Evolutionary conservation across 2,888 invertebrate genomes (phyloP), one percentile per base, ranked within the genome.

Genomic region (Spilarctia lutea): DNA sequence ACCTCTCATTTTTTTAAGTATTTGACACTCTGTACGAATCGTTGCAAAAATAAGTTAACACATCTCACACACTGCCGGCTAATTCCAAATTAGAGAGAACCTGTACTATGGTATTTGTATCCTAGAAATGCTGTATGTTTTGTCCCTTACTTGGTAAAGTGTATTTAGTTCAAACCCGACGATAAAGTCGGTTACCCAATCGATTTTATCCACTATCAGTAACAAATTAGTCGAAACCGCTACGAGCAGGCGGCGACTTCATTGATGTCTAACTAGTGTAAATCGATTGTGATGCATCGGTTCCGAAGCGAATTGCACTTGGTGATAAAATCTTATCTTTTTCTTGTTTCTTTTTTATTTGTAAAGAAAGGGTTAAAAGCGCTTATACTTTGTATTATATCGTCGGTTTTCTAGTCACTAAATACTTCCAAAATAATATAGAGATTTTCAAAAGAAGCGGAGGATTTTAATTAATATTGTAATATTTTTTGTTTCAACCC

Each of bases 211-310:
- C 87, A 82, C 84, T 85, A 88, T 88, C 85, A 84, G 83, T 84
- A 89, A 88, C 91, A 89, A 91, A 91, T 91, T 89, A 89, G 86
- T 84, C 87, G 85, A 89, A 89, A 84, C 83, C 84, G 83, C 85
- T 82, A 82, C 79, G 79, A 78, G 85, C 86, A 90, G 87, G 85
- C 90, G 87, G 88, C 84, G 83, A 86, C 85, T 87, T 88, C 87
- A 89, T 87, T 88, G 88, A 89, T 87, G 81, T 82, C 81, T 88
- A 89, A 91, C 89, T 88, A 89, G 89, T 90, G 88, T 89, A 90
- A 92, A 91, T 90, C 90, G 90, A 90, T 91, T 90, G 88, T 73
- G 75, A 89, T 88, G 85, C 83, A 83, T 86, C 86, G 89, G 90
- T 90, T 90, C 87, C 87, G 85, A 74, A 75, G 79, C 82, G 79